Percentiles rank a stretch among this genome's conserved stretches.
Conservation (phyloP, 92 coral and sea anemone species). For the Diadumene lineata region DNA sequence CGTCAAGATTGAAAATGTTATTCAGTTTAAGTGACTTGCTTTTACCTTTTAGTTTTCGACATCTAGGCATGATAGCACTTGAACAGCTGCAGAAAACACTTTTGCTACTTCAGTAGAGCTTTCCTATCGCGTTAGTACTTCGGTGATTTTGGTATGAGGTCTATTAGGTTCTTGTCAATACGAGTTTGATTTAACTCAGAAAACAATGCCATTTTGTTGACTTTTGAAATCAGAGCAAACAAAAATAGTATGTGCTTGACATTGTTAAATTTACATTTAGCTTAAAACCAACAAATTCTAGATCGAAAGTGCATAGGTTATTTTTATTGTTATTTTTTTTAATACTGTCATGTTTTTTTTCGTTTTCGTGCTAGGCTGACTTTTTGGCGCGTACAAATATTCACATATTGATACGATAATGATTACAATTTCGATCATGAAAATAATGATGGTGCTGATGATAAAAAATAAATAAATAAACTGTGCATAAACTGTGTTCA, state of each 20-base stretch:
- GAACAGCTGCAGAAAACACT: not conserved
- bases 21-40: not conserved
- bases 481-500: too few relatives aligned
- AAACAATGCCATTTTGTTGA: not conserved
- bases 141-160: slow-evolving; percentile 24
- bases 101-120: not conserved
- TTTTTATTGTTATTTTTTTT: too few relatives aligned
- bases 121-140: too few relatives aligned
- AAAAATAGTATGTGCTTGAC: not conserved
- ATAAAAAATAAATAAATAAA: too few relatives aligned
- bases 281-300: too few relatives aligned
- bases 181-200: not conserved
- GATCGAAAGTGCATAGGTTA: not conserved
- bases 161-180: too few relatives aligned
- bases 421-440: too few relatives aligned
- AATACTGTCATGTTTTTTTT: too few relatives aligned
- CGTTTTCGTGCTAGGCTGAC: too few relatives aligned
- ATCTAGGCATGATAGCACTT: slow-evolving; percentile 7
- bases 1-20: not conserved
- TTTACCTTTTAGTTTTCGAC: slow-evolving; percentile 17
- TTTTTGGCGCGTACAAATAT: too few relatives aligned
- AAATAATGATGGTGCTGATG: too few relatives aligned
- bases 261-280: not conserved
- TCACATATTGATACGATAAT: too few relatives aligned
- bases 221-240: not conserved